Conservation (phyloP, 2,797 vertebrate genomes). For the Clarias platycephalus region DNA sequence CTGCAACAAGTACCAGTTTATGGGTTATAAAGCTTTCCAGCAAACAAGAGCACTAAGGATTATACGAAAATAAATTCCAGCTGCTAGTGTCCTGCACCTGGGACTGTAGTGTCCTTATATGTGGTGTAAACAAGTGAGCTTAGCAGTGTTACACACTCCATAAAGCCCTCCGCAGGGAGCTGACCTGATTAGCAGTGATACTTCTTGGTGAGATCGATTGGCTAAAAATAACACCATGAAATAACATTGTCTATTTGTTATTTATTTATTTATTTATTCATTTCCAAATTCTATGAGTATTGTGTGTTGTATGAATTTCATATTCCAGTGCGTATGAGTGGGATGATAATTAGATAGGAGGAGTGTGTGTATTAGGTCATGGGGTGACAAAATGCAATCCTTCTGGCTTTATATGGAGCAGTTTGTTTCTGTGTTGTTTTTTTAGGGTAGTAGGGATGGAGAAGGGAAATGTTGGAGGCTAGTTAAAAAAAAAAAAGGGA, state of each 20-base stretch:
- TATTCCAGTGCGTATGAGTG: slow-evolving; percentile 8
- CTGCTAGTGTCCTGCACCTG: background rate
- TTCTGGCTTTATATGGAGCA: slow-evolving; percentile 25
- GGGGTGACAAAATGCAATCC: slow-evolving; percentile 25
- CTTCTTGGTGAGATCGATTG: slow-evolving; percentile 13
- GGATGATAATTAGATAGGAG: background rate
- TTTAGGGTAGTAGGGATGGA: slow-evolving; percentile 2
- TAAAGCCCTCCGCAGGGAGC: slow-evolving; percentile 3
- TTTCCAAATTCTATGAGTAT: background rate
- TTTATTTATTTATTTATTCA: background rate
- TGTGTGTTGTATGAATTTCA: background rate
- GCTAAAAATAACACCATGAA: background rate
- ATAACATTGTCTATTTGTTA: background rate
- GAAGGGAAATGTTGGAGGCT: slow-evolving; percentile 35
- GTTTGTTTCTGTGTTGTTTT: slow-evolving; percentile 27
- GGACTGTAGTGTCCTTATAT: background rate
- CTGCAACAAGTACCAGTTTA: background rate
- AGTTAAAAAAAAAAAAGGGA: slow-evolving; percentile 19
- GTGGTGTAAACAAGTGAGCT: slow-evolving; percentile 19
- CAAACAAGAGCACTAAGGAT: slow-evolving; percentile 8
- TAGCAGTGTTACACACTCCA: slow-evolving; percentile 8
- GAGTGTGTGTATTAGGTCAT: slow-evolving; percentile 37
- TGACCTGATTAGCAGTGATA: slow-evolving; percentile 22
- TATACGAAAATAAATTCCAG: slow-evolving; percentile 4
- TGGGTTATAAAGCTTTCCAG: slow-evolving; percentile 3